Conservation (phyloP, 2,113 vertebrate genomes). For the Petromus typicus region DNA sequence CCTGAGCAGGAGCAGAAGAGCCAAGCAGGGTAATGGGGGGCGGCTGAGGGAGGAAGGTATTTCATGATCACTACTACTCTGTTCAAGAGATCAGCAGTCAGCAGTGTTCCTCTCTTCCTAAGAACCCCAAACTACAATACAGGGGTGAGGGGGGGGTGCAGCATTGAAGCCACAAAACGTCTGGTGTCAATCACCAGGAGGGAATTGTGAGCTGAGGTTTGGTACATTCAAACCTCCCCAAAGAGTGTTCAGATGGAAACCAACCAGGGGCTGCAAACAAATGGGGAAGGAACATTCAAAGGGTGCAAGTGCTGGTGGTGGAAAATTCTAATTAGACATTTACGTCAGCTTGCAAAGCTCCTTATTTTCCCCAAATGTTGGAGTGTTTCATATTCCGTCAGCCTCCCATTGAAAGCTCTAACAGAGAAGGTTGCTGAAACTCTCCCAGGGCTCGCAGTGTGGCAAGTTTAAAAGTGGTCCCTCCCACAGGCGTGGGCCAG, state of each 20-base stretch:
- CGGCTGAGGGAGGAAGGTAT: background rate
- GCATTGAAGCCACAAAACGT: constrained; percentile 14
- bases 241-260: constrained; percentile 65
- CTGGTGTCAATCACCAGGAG: constrained; percentile 58
- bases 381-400: constrained; percentile 58
- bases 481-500: background rate
- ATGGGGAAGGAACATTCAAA: constrained; percentile 53
- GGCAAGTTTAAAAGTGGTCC: constrained; percentile 1
- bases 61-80: background rate
- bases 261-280: constrained; percentile 46
- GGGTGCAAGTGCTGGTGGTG: constrained; percentile 59
- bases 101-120: background rate
- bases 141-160: background rate
- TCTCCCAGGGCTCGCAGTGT: background rate
- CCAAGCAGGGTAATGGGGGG: background rate
- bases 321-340: constrained; percentile 77
- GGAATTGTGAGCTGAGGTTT: constrained; percentile 24
- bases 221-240: constrained; percentile 52
- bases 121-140: constrained; percentile 55
- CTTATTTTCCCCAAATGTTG: constrained; percentile 64
- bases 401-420: constrained; percentile 12
- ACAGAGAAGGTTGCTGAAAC: constrained; percentile 32
- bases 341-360: constrained; percentile 61
- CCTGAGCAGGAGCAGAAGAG: background rate
- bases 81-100: background rate